Evolutionary conservation across 1,140 invertebrate genomes (phyloP).

Genomic region (Ectropis grisescens): DNA sequence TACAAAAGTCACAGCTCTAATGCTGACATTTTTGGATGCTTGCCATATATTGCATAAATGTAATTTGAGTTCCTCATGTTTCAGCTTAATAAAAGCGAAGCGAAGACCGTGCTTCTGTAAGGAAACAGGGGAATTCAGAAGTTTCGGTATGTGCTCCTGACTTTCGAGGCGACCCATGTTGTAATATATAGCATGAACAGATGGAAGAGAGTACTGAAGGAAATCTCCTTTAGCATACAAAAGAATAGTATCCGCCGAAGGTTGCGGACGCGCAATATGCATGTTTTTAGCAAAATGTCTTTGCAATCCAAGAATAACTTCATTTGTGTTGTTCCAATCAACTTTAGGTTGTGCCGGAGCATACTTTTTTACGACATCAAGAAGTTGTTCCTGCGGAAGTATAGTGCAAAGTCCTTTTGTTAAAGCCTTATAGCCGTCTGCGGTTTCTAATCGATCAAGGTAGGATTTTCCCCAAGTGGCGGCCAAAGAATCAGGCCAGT

Average conservation of each 20-base stretch:
- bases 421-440: constrained; percentile 20
- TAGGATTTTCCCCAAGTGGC: constrained; percentile 21
- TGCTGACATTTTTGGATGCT: constrained; percentile 29
- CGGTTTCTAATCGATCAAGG: constrained; percentile 11
- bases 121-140: constrained; percentile 34
- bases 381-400: constrained; percentile 16
- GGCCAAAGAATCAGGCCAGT: constrained; percentile 28
- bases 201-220: constrained; percentile 30
- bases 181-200: constrained; percentile 37
- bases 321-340: constrained; percentile 22
- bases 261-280: constrained; percentile 35
- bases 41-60: constrained; percentile 29
- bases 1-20: constrained; percentile 37
- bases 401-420: constrained; percentile 25
- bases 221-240: constrained; percentile 42
- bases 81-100: constrained; percentile 27
- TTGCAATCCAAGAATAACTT: constrained; percentile 21
- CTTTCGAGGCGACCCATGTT: constrained; percentile 22
- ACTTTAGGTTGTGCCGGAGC: constrained; percentile 26
- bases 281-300: constrained; percentile 37
- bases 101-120: constrained; percentile 47
- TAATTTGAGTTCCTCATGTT: constrained; percentile 19
- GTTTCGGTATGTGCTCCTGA: constrained; percentile 20
- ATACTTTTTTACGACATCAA: constrained; percentile 25
- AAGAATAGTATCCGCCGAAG: constrained; percentile 22